A percentile compares a stretch with the other conserved stretches of the same genome.
Evolutionary conservation across 2,113 vertebrate genomes (phyloP).

Genomic region (Prinia subflava): DNA sequence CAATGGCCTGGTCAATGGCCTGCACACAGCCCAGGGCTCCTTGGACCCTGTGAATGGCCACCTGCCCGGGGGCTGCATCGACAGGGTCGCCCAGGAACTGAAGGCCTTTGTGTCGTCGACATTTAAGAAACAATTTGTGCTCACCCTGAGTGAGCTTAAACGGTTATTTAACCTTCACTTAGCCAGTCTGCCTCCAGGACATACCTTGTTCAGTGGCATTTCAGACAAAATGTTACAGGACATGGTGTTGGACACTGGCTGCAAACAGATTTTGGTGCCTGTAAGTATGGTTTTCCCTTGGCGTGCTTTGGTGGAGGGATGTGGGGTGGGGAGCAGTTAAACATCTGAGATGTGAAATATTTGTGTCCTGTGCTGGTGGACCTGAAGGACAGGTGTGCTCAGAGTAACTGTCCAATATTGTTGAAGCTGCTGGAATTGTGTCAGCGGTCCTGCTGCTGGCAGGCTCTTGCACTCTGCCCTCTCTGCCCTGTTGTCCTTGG

Average conservation of each 20-base stretch:
- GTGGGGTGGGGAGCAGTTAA: not conserved
- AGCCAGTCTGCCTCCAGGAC: slow-evolving; percentile 88
- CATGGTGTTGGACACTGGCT: slow-evolving; percentile 85
- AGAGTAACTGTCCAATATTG: not conserved
- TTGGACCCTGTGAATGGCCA: slow-evolving; percentile 75
- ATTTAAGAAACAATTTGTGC: slow-evolving; percentile 90
- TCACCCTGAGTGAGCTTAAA: slow-evolving; percentile 95
- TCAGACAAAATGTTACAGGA: slow-evolving; percentile 95
- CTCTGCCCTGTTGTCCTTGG: not conserved
- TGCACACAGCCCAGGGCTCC: slow-evolving; percentile 60
- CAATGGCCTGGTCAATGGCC: slow-evolving; percentile 81
- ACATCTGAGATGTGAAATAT: not conserved
- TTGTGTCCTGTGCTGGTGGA: not conserved
- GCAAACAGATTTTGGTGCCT: slow-evolving; percentile 98
- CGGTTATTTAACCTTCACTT: slow-evolving; percentile 94
- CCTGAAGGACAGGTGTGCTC: not conserved
- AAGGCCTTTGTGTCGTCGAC: slow-evolving; percentile 85
- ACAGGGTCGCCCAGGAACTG: slow-evolving; percentile 79
- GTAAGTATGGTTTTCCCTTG: slow-evolving; percentile 78
- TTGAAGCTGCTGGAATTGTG: not conserved
- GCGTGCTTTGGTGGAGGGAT: not conserved
- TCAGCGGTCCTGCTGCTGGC: not conserved
- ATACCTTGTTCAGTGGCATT: slow-evolving; percentile 84
- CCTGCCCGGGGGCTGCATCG: slow-evolving; percentile 43
- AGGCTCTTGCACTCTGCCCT: not conserved